phyloP scores from a whole-genome alignment of 2,888 invertebrate species.

The Dione juno region DNA sequence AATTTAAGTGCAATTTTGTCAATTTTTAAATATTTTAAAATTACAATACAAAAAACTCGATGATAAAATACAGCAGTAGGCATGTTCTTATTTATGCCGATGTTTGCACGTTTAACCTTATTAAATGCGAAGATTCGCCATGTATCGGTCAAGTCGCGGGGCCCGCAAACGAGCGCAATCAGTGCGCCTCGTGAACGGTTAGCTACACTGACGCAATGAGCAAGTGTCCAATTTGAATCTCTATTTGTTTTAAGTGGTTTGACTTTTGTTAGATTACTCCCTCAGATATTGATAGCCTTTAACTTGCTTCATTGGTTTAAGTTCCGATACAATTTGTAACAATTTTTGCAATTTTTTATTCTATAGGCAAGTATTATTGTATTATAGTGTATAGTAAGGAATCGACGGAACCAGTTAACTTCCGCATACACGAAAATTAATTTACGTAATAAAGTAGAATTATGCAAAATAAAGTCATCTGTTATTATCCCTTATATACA shows the following conservation, averaged over 20 bases:
- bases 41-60: background rate
- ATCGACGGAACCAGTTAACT: background rate
- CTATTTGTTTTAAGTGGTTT: slow-evolving; percentile 74
- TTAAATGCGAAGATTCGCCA: slow-evolving; percentile 72
- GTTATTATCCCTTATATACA: background rate
- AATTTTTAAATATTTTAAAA: background rate
- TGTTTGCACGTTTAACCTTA: slow-evolving; percentile 53
- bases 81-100: slow-evolving; percentile 31
- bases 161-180: slow-evolving; percentile 70
- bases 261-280: slow-evolving; percentile 74
- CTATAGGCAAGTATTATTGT: background rate
- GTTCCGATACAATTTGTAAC: slow-evolving; percentile 45
- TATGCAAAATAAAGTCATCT: background rate
- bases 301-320: slow-evolving; percentile 45
- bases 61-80: background rate
- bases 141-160: slow-evolving; percentile 65
- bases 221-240: slow-evolving; percentile 80
- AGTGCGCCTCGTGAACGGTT: slow-evolving; percentile 67
- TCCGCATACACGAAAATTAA: background rate
- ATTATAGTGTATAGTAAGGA: background rate
- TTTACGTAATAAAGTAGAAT: background rate
- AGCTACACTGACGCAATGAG: slow-evolving; percentile 75
- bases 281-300: slow-evolving; percentile 48
- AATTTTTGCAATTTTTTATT: background rate
- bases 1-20: background rate